Base-by-base conservation (phyloP, 2,797 vertebrate species). In the Neomorphus geoffroyi region DNA sequence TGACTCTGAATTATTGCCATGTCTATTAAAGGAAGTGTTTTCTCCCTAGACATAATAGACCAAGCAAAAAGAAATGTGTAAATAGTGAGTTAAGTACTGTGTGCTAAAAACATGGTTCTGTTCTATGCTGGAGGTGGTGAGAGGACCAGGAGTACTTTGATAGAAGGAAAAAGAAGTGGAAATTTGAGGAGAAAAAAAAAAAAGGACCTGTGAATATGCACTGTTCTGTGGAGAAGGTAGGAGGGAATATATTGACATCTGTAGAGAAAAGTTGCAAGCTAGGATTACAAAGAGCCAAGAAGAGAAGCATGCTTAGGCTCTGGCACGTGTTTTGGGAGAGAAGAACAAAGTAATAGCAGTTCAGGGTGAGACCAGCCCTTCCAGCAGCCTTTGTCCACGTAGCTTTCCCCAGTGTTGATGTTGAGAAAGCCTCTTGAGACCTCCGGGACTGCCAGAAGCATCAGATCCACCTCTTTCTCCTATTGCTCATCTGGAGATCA, bases 11-110 rank as follows among this genome's bases (percentile, higher is more conserved):
- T n/a, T 94, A 88, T 79, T 46, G 43, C 56, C 18, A 13, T 5
- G 15, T 70, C 64, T 32, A 22, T 93, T 85, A 90, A 87, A 70
- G 86, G 80, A 81, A 85, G 80, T 70, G 19, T 81, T 81, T 93
- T 86, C 54, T 94, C 35, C 58, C 27, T 60, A 8, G 51, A 73
- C 30, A 37, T 72, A 77, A 24, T 7, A 80, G 83, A 88, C 56
- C 50, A 72, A 93, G 72, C 33, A 74, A 65, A 75, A 53, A 83
- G 39, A 48, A 81, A 45, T 53, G 48, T 3, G 6, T 51, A 57
- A 92, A 45, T 75, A 77, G 70, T 3, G 73, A 92, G 35, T 85
- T 64, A 92, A 85, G 86, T 73, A 15, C 60, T 41, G 37, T 1
- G 0, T 70, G 50, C 64, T 96, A 86, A 90, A 94, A 91, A 66